Evolutionary conservation across 2,113 vertebrate genomes (phyloP).

Genomic region (Oplegnathus fasciatus): DNA sequence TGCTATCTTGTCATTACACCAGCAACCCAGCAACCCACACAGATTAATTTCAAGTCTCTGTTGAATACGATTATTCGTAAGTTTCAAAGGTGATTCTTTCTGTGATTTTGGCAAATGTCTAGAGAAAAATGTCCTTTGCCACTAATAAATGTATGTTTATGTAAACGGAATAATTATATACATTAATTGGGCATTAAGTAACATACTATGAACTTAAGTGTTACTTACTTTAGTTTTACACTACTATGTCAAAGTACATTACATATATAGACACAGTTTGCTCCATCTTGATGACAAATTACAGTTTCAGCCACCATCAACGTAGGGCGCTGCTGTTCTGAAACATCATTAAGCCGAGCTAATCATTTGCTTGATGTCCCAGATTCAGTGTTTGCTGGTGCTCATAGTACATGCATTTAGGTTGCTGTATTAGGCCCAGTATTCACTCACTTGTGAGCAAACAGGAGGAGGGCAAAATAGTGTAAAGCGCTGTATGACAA

Average conservation of each 20-base stretch:
- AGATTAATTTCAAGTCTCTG: conserved; percentile 15
- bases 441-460: neutral
- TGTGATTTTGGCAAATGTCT: neutral
- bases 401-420: neutral
- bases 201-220: neutral
- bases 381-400: conserved; percentile 48
- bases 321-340: neutral
- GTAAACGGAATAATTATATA: neutral
- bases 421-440: neutral
- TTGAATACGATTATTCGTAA: neutral
- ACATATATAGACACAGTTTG: neutral
- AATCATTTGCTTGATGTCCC: conserved; percentile 58
- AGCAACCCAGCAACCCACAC: neutral
- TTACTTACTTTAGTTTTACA: neutral
- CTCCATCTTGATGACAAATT: neutral
- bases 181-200: neutral
- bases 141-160: no score
- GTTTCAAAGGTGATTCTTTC: conserved; percentile 2
- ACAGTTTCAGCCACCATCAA: neutral
- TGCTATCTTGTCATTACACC: conserved; percentile 41
- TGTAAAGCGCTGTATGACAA: neutral
- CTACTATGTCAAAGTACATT: neutral
- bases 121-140: neutral
- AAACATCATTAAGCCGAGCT: conserved; percentile 43
- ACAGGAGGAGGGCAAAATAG: neutral